Base-by-base conservation (phyloP, 1,140 invertebrate species). In the Oedothorax gibbosus region DNA sequence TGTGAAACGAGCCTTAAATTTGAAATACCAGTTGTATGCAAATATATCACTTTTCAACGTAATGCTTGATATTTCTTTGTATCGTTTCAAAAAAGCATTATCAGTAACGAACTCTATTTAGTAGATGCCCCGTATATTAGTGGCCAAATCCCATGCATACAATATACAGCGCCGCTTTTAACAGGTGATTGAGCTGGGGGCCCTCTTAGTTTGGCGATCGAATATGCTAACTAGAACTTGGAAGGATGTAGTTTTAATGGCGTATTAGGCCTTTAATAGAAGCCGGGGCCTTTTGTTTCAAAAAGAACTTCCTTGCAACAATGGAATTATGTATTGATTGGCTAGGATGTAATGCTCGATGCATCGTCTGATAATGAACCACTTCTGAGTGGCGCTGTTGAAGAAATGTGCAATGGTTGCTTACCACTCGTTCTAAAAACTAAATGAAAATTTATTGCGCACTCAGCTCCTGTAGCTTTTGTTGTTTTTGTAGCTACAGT, bases 291-390 rank as follows among this genome's bases (percentile, higher is more conserved):
- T 35, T 35, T 35, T 35, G 35, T 35, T 35, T 35, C 35, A 35
- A 5, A 35, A 35, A 35, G 35, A 35, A 35, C 11, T 53, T 21
- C n/a, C 35, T 4, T 15, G 14, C 50, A 65, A 79, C 64, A 68
- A 68, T 68, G 64, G 51, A 20, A 54, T 21, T 77, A 53, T 77
- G 57, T 79, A 79, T 79, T 79, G 77, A 79, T 79, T 79, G 64
- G 77, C 64, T 35, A 35, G 35, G 35, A 35, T 21, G 64, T 79
- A 79, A 79, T 68, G 49, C 60, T 65, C 57, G 7, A 56, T 60
- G 35, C 56, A 60, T 49, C 50, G 54, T 51, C 50, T 71, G 50
- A 51, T 71, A 71, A 71, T 71, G 50, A 71, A 51, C 49, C 12
- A n/a, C 15, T 69, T n/a, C 14, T 51, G 14, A 50, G 18, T 35